Conservation (phyloP, 2,113 vertebrate species). For the Galbula dea region DNA sequence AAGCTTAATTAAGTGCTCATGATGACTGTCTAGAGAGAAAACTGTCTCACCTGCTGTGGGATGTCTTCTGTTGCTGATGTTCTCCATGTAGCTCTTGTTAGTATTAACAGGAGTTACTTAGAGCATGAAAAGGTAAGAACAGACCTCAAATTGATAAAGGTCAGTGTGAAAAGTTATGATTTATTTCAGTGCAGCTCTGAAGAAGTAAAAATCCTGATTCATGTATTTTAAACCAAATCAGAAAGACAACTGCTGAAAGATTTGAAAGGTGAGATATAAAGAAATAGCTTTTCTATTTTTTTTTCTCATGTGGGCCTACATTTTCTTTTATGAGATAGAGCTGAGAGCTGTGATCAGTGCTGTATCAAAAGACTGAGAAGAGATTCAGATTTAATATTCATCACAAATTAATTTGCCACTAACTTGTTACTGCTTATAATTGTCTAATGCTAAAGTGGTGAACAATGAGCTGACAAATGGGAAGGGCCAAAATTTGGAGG, state of each 20-base stretch:
- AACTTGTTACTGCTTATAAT: neutral
- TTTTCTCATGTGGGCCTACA: neutral
- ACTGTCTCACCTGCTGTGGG: neutral
- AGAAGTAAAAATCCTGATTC: neutral
- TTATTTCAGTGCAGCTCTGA: neutral
- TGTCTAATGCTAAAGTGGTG: slow-evolving; percentile 1
- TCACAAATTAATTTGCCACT: neutral
- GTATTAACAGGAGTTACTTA: slow-evolving; percentile 44
- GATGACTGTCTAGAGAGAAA: slow-evolving; percentile 15
- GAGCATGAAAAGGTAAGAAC: slow-evolving; percentile 12
- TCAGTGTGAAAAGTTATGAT: slow-evolving; percentile 33
- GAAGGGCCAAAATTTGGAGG: slow-evolving; percentile 38
- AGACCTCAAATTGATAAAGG: slow-evolving; percentile 33
- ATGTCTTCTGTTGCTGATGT: slow-evolving; percentile 6
- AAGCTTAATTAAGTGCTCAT: slow-evolving; percentile 56
- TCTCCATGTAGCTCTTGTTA: slow-evolving; percentile 34
- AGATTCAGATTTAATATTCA: neutral
- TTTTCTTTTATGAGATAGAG: neutral
- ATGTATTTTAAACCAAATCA: neutral
- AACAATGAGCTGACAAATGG: slow-evolving; percentile 42
- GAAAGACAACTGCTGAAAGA: neutral
- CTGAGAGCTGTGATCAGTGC: neutral
- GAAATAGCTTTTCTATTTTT: neutral
- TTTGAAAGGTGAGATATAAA: neutral
- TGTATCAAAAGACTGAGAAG: neutral